Conservation (phyloP, 2,888 invertebrate genomes). For the Argyresthia goedartella region DNA sequence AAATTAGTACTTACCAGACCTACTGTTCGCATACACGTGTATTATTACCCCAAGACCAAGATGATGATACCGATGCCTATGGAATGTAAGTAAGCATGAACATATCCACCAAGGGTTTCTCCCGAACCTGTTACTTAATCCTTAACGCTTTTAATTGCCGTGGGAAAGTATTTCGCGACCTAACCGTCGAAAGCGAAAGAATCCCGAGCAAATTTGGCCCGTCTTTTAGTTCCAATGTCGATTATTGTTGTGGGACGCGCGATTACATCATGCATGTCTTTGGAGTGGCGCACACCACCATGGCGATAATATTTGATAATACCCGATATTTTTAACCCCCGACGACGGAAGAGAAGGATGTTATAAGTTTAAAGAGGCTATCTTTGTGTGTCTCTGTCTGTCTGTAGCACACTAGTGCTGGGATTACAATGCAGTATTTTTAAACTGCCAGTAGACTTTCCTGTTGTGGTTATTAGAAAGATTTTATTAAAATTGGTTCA, state of each 20-base stretch:
- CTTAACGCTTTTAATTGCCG: slow-evolving; percentile 28
- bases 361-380: background rate
- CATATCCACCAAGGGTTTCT: too few species aligned
- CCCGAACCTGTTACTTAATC: background rate
- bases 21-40: too few species aligned
- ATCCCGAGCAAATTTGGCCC: slow-evolving; percentile 38
- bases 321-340: background rate
- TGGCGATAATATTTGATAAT: background rate
- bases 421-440: too few species aligned
- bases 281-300: slow-evolving; percentile 23
- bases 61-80: too few species aligned
- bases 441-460: too few species aligned
- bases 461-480: too few species aligned
- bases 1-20: too few species aligned
- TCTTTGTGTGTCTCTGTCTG: background rate
- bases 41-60: too few species aligned
- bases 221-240: slow-evolving; percentile 35
- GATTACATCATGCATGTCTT: slow-evolving; percentile 25
- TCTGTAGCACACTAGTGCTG: too few species aligned
- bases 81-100: too few species aligned
- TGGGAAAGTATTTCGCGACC: slow-evolving; percentile 46
- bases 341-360: too few species aligned
- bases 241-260: slow-evolving; percentile 42
- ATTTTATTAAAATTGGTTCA: too few species aligned
- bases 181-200: slow-evolving; percentile 27